phyloP scores from a whole-genome alignment of 2,113 vertebrate species.

The Myotis davidii region DNA sequence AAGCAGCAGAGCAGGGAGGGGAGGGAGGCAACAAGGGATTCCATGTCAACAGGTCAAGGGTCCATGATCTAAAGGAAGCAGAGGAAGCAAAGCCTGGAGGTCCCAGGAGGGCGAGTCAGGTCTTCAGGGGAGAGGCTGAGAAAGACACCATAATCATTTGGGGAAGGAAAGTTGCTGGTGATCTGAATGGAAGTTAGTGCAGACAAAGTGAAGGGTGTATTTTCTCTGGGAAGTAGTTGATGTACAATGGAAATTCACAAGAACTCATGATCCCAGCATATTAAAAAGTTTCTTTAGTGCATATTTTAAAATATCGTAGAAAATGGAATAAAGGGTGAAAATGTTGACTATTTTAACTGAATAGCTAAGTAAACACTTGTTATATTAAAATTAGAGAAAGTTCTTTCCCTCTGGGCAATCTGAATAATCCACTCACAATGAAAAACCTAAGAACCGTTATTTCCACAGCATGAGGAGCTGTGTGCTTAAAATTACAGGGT shows the following conservation, averaged over 20 bases:
- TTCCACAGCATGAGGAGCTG: constrained; percentile 70
- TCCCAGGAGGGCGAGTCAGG: background rate
- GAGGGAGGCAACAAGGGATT: background rate
- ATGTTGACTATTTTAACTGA: constrained; percentile 53
- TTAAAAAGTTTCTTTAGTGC: background rate
- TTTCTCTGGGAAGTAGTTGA: background rate
- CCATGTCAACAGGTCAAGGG: background rate
- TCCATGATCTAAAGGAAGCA: background rate
- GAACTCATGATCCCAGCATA: background rate
- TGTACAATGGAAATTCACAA: background rate
- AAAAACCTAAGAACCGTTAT: constrained; percentile 71
- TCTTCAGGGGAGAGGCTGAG: background rate
- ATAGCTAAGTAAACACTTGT: constrained; percentile 64
- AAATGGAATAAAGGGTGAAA: constrained; percentile 42
- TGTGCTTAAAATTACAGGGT: constrained; percentile 70
- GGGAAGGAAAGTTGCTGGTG: background rate
- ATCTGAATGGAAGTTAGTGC: rapidly evolving
- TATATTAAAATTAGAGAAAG: constrained; percentile 75
- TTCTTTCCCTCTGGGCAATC: constrained; percentile 64
- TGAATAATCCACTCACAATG: constrained; percentile 67
- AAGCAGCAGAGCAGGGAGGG: background rate
- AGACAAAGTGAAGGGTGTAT: rapidly evolving
- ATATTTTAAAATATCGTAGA: background rate
- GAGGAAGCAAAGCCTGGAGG: background rate
- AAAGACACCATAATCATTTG: too few relatives aligned